Percentiles rank a stretch among this genome's conserved stretches.
Conservation (phyloP, 2,113 vertebrate species). For the Boleophthalmus pectinirostris region DNA sequence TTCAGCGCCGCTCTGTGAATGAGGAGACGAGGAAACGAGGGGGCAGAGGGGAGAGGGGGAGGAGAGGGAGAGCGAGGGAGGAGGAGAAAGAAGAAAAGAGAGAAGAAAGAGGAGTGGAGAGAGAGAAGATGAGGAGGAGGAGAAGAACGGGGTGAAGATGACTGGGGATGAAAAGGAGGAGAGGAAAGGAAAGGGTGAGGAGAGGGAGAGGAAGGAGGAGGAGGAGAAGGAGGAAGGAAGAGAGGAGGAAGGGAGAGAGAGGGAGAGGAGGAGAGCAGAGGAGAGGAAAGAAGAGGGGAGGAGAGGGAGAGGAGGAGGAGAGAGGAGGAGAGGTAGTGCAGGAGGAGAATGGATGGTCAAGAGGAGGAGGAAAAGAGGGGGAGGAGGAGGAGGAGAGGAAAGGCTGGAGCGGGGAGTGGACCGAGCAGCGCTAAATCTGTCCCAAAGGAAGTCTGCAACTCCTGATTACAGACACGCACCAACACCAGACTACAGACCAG, state of each 20-base stretch:
- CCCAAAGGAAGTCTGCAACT: slow-evolving; percentile 26
- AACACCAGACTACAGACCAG: background rate
- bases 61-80: background rate
- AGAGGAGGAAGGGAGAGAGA: slow-evolving; percentile 71
- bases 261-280: slow-evolving; percentile 32
- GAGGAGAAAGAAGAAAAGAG: slow-evolving; percentile 9
- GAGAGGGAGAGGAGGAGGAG: slow-evolving; percentile 71
- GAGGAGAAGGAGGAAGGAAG: slow-evolving; percentile 55
- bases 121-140: slow-evolving; percentile 34
- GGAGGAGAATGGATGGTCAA: no score
- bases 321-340: slow-evolving; percentile 68
- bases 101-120: slow-evolving; percentile 71
- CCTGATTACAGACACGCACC: background rate
- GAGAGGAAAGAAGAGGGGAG: no score
- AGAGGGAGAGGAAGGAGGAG: slow-evolving; percentile 29
- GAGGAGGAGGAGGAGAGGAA: slow-evolving; percentile 74
- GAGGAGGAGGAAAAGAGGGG: slow-evolving; percentile 17
- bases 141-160: slow-evolving; percentile 14
- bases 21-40: slow-evolving; percentile 30
- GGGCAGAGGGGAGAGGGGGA: slow-evolving; percentile 54
- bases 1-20: slow-evolving; percentile 7
- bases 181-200: slow-evolving; percentile 67
- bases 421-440: slow-evolving; percentile 61
- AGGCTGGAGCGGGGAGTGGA: slow-evolving; percentile 62
- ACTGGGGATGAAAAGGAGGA: slow-evolving; percentile 70